Evolutionary conservation across 2,113 vertebrate species (phyloP).

Genomic region (Laticauda laticaudata): DNA sequence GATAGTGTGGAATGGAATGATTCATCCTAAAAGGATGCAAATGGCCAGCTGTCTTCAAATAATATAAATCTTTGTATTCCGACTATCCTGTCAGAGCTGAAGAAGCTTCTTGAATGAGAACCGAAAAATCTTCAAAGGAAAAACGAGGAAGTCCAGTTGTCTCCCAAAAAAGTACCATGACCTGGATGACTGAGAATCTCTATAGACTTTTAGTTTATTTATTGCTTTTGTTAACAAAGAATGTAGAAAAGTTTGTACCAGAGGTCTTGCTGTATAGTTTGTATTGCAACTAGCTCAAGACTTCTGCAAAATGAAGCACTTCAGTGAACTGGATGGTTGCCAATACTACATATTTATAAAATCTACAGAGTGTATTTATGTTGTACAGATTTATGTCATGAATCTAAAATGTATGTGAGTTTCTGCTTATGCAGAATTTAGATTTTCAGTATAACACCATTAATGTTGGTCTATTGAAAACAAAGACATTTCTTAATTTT

Average conservation of each 20-base stretch:
- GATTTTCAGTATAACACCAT: neutral
- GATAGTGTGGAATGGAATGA: too few species aligned
- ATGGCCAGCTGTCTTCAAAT: too few species aligned
- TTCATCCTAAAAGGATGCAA: too few species aligned
- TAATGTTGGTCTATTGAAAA: neutral
- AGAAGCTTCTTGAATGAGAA: too few species aligned
- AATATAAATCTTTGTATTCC: too few species aligned
- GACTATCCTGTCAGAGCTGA: too few species aligned
- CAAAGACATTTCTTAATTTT: neutral
- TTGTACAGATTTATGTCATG: neutral
- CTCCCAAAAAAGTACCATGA: too few species aligned
- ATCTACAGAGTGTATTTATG: neutral
- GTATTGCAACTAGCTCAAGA: neutral
- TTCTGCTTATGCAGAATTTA: neutral
- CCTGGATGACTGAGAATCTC: too few species aligned
- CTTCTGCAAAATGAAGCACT: neutral
- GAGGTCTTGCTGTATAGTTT: neutral
- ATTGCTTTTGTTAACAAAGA: neutral
- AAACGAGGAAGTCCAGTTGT: too few species aligned
- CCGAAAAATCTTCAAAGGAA: too few species aligned
- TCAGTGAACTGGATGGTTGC: neutral
- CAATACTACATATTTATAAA: neutral
- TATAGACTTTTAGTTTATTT: neutral
- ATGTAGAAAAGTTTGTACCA: neutral
- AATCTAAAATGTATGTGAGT: neutral